These are phyloP conservation scores for Lomographa bimaculata DNA, from an alignment of 2,888 invertebrate genomes.

Conservation along the genomic window DNA sequence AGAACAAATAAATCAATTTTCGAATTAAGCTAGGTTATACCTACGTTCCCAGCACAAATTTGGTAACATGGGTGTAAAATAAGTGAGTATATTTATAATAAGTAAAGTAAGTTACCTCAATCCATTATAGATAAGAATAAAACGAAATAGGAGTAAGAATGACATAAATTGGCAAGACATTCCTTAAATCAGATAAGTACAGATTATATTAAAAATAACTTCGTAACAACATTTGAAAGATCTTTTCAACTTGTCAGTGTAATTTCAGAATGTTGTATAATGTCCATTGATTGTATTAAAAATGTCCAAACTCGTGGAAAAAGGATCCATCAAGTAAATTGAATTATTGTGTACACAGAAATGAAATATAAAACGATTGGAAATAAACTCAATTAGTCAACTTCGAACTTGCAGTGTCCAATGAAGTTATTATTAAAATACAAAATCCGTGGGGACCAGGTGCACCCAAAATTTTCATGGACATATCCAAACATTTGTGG, in stretches of 20 bases:
- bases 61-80: too few species aligned
- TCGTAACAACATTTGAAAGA: too few species aligned
- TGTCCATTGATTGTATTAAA: slow-evolving; percentile 14
- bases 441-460: neutral
- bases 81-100: too few species aligned
- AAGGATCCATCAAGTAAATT: slow-evolving; percentile 35
- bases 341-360: slow-evolving; percentile 18
- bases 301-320: slow-evolving; percentile 21
- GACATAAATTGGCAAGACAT: too few species aligned
- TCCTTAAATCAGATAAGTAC: slow-evolving; percentile 5
- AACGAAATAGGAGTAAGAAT: too few species aligned
- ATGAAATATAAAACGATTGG: slow-evolving; percentile 15
- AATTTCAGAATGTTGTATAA: slow-evolving; percentile 29
- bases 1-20: too few species aligned
- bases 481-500: too few species aligned
- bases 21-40: too few species aligned
- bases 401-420: slow-evolving; percentile 17
- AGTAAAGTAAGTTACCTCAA: too few species aligned
- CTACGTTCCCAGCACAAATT: too few species aligned
- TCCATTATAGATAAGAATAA: too few species aligned
- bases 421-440: slow-evolving; percentile 1
- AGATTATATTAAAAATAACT: too few species aligned
- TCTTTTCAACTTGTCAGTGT: neutral
- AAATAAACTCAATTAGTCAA: slow-evolving; percentile 17
- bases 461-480: neutral